phyloP scores from a whole-genome alignment of 2,888 invertebrate genomes.

The Acleris emargana region DNA sequence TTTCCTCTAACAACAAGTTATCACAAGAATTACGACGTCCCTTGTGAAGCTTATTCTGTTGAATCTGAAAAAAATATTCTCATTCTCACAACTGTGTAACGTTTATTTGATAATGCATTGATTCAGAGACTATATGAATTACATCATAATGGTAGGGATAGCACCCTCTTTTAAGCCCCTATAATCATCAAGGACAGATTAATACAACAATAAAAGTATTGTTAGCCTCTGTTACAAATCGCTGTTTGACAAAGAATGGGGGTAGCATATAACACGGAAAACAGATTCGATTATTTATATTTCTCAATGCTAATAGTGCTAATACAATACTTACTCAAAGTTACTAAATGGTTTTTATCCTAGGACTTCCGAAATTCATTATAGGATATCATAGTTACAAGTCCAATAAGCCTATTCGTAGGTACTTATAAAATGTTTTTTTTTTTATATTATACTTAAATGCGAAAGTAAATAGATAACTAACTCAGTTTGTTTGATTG shows the following conservation, averaged over 20 bases:
- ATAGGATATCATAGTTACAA: too few species aligned
- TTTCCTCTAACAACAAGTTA: constrained; percentile 41
- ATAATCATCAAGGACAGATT: constrained; percentile 35
- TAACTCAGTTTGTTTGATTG: too few species aligned
- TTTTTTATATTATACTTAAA: too few species aligned
- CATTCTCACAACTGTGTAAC: constrained; percentile 5
- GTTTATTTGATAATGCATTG: constrained; percentile 32
- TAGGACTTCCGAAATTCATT: too few species aligned
- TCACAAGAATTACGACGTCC: constrained; percentile 51
- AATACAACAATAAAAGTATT: constrained; percentile 36
- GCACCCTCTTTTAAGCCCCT: constrained; percentile 32
- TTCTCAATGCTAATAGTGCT: not conserved
- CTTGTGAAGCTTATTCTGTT: constrained; percentile 65
- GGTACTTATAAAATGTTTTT: too few species aligned
- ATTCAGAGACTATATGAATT: constrained; percentile 31
- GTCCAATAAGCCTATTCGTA: too few species aligned
- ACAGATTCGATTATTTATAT: constrained; percentile 3
- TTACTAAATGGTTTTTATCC: too few species aligned
- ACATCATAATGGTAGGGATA: constrained; percentile 5
- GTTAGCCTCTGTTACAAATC: constrained; percentile 33
- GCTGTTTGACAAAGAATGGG: constrained; percentile 30
- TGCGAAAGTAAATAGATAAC: too few species aligned
- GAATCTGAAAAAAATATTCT: constrained; percentile 52
- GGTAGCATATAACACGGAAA: constrained; percentile 17
- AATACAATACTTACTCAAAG: not conserved